Percentiles rank a stretch among this genome's conserved stretches.
Evolutionary conservation across 92 coral and sea anemone genomes (phyloP).

Genomic region (Porites cylindrica): DNA sequence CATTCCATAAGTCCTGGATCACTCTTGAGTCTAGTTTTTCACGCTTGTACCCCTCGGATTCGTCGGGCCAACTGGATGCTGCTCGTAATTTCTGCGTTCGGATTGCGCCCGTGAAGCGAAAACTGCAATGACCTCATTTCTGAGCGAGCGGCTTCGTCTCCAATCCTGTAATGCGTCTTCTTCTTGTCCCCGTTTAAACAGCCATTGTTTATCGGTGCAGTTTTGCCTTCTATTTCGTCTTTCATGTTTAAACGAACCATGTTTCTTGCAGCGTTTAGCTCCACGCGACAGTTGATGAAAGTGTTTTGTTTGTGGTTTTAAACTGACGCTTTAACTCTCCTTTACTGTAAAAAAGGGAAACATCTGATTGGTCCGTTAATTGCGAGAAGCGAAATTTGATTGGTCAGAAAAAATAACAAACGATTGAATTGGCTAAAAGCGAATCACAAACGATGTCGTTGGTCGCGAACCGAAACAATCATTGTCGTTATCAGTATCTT

Average conservation of each 20-base stretch:
- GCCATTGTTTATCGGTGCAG: not conserved
- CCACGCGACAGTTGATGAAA: not conserved
- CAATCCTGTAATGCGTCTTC: slow-evolving; percentile 2
- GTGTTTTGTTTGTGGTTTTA: slow-evolving; percentile 2
- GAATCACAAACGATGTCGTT: not conserved
- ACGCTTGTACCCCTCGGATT: slow-evolving; percentile 16
- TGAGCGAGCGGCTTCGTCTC: not conserved
- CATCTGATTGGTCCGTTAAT: not conserved
- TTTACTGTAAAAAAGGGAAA: not conserved
- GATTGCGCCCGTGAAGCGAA: not conserved
- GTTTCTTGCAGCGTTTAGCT: not conserved
- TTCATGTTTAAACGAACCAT: not conserved
- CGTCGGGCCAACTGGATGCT: slow-evolving; percentile 12
- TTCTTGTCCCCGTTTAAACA: not conserved
- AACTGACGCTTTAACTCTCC: not conserved
- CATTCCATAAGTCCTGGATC: not conserved
- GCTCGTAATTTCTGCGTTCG: not conserved
- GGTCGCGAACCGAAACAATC: too few species aligned
- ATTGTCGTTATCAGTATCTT: too few species aligned
- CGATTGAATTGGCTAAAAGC: not conserved
- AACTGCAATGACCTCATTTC: slow-evolving; percentile 11
- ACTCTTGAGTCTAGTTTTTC: not conserved
- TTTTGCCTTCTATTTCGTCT: not conserved
- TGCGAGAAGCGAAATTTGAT: not conserved
- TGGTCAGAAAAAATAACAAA: not conserved